Base-by-base conservation (phyloP, 37 sponge, comb jelly and placozoan genomes). In the Ephydatia muelleri region DNA sequence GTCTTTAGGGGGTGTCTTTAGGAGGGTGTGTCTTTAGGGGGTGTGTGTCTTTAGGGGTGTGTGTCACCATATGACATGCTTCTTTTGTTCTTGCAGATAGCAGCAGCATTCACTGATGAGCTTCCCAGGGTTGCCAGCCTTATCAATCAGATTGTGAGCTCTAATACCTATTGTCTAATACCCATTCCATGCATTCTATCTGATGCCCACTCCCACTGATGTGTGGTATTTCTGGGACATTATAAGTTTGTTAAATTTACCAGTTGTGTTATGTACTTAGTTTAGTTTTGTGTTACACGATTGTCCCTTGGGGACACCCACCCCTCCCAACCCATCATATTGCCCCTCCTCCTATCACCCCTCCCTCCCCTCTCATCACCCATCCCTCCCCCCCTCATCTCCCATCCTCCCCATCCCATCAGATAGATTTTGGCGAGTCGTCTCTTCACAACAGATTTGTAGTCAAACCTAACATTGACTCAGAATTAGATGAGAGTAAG, bases 341-440 rank as follows among this genome's bases (percentile, higher is more conserved):
- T 1, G 0, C 19, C 16, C 57, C 57, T 16, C 12, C 19, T 57
- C 57, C 57, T 16, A 57, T 57, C 12, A 57, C 57, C 19, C 57
- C 16, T 21, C 43, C 43, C 6, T 6, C 43, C 6, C 43, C 3
- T 6, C 6, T 57, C 57, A 57, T 57, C 19, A 57, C 19, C 57
- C n/a, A 4, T 14, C 19, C 57, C 57, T 57, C 57, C 57, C 1
- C 57, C 9, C 57, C 16, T 57, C 57, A 57, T 14, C 12, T 1
- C 19, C 57, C 57, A 28, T 30, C 25, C 27, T 82, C 40, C 8
- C 65, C 23, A 25, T 3, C 32, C 76, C 27, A 86, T 3, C 69
- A 95, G 94, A 80, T 97, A 68, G 97, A 99, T 69, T 93, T 99
- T 88, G 96, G 95, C 31, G 97, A 99, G 64, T 95, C 94, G 2